Evolutionary conservation across 2,113 vertebrate species (phyloP).

Genomic region (Acinonyx jubatus): DNA sequence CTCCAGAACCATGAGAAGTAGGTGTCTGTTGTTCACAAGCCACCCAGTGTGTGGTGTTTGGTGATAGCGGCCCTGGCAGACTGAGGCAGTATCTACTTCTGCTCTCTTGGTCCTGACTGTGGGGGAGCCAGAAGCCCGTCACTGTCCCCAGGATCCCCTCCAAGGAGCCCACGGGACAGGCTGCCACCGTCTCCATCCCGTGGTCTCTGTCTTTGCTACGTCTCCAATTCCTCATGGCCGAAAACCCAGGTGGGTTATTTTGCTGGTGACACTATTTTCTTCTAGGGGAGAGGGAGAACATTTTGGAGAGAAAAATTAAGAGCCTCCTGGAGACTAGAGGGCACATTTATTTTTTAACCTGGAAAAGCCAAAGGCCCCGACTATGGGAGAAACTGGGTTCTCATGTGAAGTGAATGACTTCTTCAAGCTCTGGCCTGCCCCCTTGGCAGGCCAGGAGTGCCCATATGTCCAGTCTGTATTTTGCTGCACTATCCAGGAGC

Average conservation of each 20-base stretch:
- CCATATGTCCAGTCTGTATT: rapidly evolving
- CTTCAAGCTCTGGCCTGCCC: neutral
- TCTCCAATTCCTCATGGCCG: neutral
- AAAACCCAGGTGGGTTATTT: neutral
- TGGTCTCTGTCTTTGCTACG: neutral
- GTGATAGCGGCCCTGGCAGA: neutral
- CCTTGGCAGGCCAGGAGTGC: neutral
- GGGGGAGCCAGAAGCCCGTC: neutral
- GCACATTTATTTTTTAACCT: neutral
- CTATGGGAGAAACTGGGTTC: neutral
- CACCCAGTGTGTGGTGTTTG: neutral
- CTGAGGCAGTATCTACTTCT: neutral
- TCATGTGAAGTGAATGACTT: neutral
- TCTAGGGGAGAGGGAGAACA: neutral
- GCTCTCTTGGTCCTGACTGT: rapidly evolving
- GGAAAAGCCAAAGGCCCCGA: neutral
- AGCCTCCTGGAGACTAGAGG: neutral
- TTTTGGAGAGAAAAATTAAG: neutral
- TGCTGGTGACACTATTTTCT: neutral
- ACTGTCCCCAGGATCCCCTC: too few relatives aligned
- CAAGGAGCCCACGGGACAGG: neutral
- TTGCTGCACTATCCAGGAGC: neutral
- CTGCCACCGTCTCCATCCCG: too few relatives aligned
- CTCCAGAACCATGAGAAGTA: neutral
- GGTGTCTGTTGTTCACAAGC: too few relatives aligned